Evolutionary conservation across 2,113 vertebrate genomes (phyloP).

Genomic region (Addax nasomaculatus): DNA sequence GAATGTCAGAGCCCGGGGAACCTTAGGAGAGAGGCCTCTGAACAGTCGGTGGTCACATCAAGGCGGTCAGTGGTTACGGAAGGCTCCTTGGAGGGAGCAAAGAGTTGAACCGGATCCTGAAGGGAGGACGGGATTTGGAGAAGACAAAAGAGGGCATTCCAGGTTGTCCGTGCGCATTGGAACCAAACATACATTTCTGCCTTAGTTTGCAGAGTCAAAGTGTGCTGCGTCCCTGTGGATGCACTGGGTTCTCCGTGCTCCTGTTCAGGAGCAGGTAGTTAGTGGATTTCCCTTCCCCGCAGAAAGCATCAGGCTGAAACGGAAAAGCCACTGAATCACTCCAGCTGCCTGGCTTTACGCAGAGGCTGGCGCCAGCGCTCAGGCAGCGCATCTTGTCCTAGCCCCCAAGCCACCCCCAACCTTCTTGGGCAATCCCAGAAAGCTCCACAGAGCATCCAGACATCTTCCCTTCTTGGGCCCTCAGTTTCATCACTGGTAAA

Average conservation of each 20-base stretch:
- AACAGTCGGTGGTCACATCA: accelerated
- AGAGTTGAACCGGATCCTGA: not conserved
- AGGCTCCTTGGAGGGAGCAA: not conserved
- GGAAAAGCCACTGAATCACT: not conserved
- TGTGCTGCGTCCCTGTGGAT: not conserved
- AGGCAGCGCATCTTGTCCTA: not conserved
- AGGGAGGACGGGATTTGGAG: not conserved
- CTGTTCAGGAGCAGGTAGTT: not conserved
- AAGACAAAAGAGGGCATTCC: not conserved
- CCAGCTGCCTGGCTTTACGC: not conserved
- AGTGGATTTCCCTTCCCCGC: not conserved
- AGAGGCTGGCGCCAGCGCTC: not conserved
- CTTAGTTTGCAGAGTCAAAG: not conserved
- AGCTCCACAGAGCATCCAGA: not conserved
- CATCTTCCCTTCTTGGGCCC: not conserved
- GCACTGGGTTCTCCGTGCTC: not conserved
- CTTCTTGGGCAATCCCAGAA: not conserved
- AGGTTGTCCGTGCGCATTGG: not conserved
- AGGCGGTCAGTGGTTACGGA: not conserved
- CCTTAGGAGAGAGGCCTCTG: not conserved
- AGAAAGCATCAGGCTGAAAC: not conserved
- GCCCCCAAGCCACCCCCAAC: not conserved
- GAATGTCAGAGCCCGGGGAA: not conserved
- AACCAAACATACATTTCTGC: not conserved
- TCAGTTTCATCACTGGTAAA: not conserved